phyloP scores from a whole-genome alignment of 1,140 invertebrate species.

The Anthonomus grandis region DNA sequence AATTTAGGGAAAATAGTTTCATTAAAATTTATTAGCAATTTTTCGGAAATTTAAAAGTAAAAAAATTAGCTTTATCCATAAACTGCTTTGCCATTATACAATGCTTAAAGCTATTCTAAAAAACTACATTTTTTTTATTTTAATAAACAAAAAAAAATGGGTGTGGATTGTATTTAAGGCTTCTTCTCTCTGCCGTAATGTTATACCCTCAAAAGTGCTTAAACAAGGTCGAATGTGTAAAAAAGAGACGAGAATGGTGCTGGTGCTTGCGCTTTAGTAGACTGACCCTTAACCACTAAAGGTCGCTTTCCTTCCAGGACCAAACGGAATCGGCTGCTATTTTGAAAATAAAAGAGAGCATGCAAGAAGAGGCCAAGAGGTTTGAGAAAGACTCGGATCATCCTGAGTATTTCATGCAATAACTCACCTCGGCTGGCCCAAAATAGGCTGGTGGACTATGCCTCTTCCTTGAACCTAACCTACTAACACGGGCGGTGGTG shows the following conservation, averaged over 20 bases:
- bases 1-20: too few species aligned
- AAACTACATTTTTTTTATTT: too few species aligned
- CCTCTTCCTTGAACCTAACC: constrained; percentile 46
- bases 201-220: too few species aligned
- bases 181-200: too few species aligned
- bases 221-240: constrained; percentile 19
- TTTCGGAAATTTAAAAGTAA: too few species aligned
- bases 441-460: constrained; percentile 46
- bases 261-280: constrained; percentile 46
- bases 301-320: constrained; percentile 76
- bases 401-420: constrained; percentile 95
- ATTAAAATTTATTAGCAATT: too few species aligned
- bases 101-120: too few species aligned
- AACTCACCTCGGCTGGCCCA: constrained; percentile 51
- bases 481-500: constrained; percentile 50
- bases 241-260: constrained; percentile 19
- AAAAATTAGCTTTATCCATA: too few species aligned
- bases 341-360: constrained; percentile 99
- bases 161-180: too few species aligned
- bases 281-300: constrained; percentile 51
- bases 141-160: too few species aligned
- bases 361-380: constrained; percentile 99
- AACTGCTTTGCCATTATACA: too few species aligned
- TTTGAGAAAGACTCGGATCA: constrained; percentile 98
- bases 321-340: constrained; percentile 98